Evolutionary conservation across 2,888 invertebrate species (phyloP).

Genomic region (Neoascia interrupta): DNA sequence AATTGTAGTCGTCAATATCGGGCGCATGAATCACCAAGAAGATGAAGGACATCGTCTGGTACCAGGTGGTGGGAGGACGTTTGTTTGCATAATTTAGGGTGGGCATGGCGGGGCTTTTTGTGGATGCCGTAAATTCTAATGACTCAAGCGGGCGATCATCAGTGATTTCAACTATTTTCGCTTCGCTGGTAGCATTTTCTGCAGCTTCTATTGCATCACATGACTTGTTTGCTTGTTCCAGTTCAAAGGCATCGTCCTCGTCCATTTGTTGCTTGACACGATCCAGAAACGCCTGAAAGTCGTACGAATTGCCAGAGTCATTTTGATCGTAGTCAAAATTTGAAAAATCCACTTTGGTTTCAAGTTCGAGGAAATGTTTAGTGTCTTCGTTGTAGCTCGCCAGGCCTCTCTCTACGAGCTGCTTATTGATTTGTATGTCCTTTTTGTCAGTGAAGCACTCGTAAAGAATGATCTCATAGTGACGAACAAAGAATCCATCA

Average conservation of each 20-base stretch:
- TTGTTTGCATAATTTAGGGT: constrained; percentile 69
- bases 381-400: constrained; percentile 67
- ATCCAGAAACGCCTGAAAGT: constrained; percentile 42
- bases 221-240: neutral
- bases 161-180: constrained; percentile 47
- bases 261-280: constrained; percentile 32
- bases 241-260: constrained; percentile 24
- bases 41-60: constrained; percentile 73
- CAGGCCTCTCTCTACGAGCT: constrained; percentile 68
- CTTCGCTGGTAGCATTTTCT: constrained; percentile 1
- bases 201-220: constrained; percentile 5
- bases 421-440: constrained; percentile 66
- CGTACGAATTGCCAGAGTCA: constrained; percentile 17
- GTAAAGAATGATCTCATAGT: constrained; percentile 48
- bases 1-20: constrained; percentile 72
- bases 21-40: constrained; percentile 72
- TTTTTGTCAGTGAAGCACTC: constrained; percentile 43
- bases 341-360: constrained; percentile 39
- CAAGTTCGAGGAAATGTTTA: constrained; percentile 69
- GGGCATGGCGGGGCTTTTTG: constrained; percentile 28
- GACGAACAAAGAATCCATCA: neutral
- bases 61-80: constrained; percentile 73
- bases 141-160: neutral
- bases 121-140: too few relatives aligned
- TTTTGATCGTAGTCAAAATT: constrained; percentile 45